Conservation (phyloP, 2,888 invertebrate genomes). For the Dasypolia templi region DNA sequence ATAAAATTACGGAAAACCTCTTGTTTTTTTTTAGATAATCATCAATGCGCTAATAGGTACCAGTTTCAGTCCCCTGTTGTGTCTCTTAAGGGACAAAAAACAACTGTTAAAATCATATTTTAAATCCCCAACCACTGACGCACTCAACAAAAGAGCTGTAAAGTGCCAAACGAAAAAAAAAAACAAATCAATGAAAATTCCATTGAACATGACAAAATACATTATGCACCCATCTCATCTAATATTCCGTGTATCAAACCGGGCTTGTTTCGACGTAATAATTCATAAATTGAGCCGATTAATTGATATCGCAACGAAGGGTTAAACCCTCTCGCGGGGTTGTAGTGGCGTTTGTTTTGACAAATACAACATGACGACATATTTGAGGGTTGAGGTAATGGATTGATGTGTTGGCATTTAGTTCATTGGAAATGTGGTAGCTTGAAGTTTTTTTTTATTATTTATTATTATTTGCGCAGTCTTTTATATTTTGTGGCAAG, state of each 20-base stretch:
- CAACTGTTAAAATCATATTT: constrained; percentile 1
- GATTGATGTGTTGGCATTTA: constrained; percentile 68
- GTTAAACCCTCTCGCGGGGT: constrained; percentile 77
- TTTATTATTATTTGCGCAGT: background rate
- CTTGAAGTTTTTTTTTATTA: background rate
- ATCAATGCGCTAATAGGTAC: too few species aligned
- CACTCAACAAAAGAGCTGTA: constrained; percentile 40
- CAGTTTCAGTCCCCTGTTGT: too few species aligned
- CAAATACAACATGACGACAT: constrained; percentile 79
- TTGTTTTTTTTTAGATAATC: too few species aligned
- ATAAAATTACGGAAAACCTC: too few species aligned
- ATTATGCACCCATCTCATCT: constrained; percentile 79
- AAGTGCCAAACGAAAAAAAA: constrained; percentile 47
- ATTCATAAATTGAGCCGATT: constrained; percentile 89
- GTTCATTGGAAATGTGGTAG: constrained; percentile 28
- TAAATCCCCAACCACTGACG: constrained; percentile 15
- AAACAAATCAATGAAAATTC: constrained; percentile 59
- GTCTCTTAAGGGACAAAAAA: background rate
- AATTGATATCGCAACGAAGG: constrained; percentile 86
- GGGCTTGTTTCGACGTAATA: constrained; percentile 81
- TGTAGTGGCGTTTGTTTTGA: constrained; percentile 81
- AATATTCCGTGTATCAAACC: constrained; percentile 82
- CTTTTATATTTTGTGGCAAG: background rate
- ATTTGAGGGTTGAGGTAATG: constrained; percentile 68
- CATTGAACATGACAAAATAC: constrained; percentile 66